These are phyloP conservation scores for Caenorhabditis uteleia DNA, from an alignment of 2,888 invertebrate genomes.

Conservation along the genomic window DNA sequence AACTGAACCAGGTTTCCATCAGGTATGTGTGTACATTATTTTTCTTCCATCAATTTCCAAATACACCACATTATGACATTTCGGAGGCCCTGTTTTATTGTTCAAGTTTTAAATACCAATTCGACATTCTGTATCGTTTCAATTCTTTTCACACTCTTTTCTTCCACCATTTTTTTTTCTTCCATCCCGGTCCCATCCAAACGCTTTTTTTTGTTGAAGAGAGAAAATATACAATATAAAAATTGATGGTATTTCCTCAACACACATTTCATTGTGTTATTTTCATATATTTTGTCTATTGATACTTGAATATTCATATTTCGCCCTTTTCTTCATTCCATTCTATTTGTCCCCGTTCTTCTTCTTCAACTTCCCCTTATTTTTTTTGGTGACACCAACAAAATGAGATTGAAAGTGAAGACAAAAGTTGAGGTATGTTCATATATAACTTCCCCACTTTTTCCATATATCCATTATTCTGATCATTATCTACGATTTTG, in stretches of 20 bases:
- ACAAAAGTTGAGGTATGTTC: constrained; percentile 37
- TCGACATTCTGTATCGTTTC: constrained; percentile 14
- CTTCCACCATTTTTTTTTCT: constrained; percentile 5
- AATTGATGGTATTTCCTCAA: constrained; percentile 32
- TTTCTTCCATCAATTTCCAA: too few species aligned
- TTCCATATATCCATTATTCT: too few species aligned
- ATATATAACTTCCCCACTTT: too few species aligned
- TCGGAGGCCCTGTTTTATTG: not conserved
- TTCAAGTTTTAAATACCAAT: not conserved
- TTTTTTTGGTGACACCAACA: not conserved
- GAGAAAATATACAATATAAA: constrained; percentile 41
- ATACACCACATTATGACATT: too few species aligned
- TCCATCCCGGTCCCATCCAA: constrained; percentile 26
- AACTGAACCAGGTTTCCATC: constrained; percentile 50
- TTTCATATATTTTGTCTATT: constrained; percentile 5
- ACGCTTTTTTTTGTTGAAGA: constrained; percentile 30
- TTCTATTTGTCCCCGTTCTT: too few species aligned
- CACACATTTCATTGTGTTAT: constrained; percentile 4
- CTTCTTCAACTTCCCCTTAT: not conserved
- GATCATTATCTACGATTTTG: too few species aligned
- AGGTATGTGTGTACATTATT: constrained; percentile 38
- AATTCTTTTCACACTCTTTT: constrained; percentile 8
- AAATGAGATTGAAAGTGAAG: constrained; percentile 30
- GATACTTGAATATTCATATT: not conserved
- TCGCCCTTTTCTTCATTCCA: not conserved